A percentile compares a stretch with the other conserved stretches of the same genome.
Conservation (phyloP, 2,113 vertebrate genomes). For the Pipra filicauda region DNA sequence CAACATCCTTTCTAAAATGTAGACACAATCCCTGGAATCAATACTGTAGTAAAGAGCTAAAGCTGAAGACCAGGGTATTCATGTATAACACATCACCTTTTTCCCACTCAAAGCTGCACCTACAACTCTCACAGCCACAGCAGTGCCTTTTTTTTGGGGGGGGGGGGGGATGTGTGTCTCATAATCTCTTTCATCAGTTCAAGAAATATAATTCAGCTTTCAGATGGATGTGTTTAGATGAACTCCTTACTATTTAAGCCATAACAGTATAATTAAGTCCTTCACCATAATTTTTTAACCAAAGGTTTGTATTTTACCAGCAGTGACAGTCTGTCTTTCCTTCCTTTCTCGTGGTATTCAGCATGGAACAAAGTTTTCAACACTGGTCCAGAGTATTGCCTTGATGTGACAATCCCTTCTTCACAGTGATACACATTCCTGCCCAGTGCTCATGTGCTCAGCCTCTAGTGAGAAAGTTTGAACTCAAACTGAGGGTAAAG, state of each 20-base stretch:
- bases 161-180: too few species aligned
- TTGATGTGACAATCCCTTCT: background rate
- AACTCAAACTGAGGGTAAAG: background rate
- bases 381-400: background rate
- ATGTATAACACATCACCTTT: background rate
- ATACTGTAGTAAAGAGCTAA: background rate
- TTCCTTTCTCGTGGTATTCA: background rate
- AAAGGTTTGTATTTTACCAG: background rate
- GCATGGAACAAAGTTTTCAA: background rate
- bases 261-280: background rate
- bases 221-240: background rate
- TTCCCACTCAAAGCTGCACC: background rate
- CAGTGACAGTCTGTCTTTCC: background rate
- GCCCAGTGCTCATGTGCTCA: background rate
- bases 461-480: background rate
- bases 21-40: constrained; percentile 12
- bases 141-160: too few species aligned
- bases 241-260: background rate
- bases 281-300: background rate
- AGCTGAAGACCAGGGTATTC: background rate
- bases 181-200: background rate
- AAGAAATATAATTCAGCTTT: background rate
- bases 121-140: background rate
- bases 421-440: rapidly evolving
- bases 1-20: constrained; percentile 22